Conservation (phyloP, 2,113 vertebrate genomes). For the Macquaria ambigua region DNA sequence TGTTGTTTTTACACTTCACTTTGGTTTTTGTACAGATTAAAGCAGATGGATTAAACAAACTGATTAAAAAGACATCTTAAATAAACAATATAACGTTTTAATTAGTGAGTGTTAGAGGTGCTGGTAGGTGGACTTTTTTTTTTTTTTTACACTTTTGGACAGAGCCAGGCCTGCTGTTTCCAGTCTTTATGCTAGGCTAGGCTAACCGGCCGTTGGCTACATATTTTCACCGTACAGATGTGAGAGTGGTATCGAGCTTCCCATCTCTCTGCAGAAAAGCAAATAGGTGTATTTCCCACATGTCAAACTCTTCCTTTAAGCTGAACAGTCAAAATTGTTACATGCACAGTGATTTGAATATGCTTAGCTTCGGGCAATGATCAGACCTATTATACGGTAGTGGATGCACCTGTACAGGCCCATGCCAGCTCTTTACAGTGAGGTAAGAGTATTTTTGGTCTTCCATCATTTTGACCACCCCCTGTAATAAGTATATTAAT, state of each 20-base stretch:
- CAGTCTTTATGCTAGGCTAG: not conserved
- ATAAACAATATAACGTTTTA: not conserved
- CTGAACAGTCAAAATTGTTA: not conserved
- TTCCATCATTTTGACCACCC: slow-evolving; percentile 33
- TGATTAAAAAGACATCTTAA: not conserved
- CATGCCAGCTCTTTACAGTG: slow-evolving; percentile 3
- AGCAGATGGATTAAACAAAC: not conserved
- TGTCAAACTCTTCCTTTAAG: not conserved
- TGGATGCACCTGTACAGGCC: not conserved
- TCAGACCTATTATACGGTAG: not conserved
- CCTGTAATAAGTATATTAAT: slow-evolving; percentile 11
- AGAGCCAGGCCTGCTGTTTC: not conserved
- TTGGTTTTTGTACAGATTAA: not conserved
- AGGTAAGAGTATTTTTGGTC: not conserved
- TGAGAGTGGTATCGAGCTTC: not conserved
- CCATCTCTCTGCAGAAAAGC: not conserved
- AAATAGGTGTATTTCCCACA: not conserved
- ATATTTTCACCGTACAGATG: not conserved
- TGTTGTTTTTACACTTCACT: not conserved
- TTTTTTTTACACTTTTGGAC: not conserved
- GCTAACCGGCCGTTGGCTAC: not conserved
- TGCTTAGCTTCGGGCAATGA: not conserved
- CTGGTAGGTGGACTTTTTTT: not conserved
- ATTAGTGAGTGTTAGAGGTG: not conserved
- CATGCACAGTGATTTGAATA: slow-evolving; percentile 14